Evolutionary conservation across 2,797 vertebrate genomes (phyloP).

Genomic region (Hipposideros larvatus): DNA sequence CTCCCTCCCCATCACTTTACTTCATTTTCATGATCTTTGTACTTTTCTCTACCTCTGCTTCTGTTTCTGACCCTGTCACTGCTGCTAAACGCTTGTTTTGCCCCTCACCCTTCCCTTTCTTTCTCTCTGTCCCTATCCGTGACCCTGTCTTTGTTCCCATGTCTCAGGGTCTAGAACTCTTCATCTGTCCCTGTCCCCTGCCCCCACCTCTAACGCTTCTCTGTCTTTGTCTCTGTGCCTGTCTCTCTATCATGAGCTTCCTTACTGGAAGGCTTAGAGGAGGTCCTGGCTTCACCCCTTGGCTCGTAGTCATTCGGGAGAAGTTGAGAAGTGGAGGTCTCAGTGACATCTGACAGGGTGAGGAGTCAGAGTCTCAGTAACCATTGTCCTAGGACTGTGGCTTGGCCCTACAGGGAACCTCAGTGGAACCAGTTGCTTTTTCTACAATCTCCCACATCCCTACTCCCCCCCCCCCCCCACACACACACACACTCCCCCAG

Average conservation of each 20-base stretch:
- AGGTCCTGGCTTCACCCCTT: not conserved
- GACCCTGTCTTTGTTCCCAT: not conserved
- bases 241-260: not conserved
- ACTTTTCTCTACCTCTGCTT: not conserved
- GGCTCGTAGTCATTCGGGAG: not conserved
- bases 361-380: not conserved
- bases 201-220: not conserved
- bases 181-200: too few species aligned
- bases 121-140: too few species aligned
- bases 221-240: not conserved
- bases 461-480: too few species aligned
- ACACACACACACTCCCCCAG: too few species aligned
- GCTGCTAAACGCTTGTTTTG: not conserved
- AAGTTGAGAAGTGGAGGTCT: not conserved
- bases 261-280: not conserved
- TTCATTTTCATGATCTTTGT: not conserved
- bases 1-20: fast-evolving
- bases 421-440: not conserved
- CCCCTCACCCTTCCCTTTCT: too few species aligned
- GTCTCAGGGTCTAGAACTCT: not conserved
- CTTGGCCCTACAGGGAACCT: not conserved
- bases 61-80: not conserved
- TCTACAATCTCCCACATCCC: too few species aligned
- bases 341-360: not conserved
- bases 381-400: not conserved